phyloP scores from a whole-genome alignment of 2,113 vertebrate genomes.

The Propithecus coquereli region DNA sequence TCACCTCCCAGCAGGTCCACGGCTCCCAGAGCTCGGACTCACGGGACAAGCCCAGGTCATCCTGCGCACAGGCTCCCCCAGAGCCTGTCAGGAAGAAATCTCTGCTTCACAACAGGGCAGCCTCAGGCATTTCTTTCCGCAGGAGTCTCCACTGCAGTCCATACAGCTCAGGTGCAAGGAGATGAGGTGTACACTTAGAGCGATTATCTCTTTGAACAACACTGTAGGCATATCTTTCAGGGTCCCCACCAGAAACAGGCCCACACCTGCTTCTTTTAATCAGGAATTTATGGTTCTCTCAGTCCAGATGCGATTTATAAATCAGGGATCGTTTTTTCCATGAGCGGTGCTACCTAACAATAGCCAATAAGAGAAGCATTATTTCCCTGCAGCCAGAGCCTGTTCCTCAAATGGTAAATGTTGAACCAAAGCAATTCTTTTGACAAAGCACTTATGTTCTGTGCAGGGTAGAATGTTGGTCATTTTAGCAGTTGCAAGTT shows the following conservation, averaged over 20 bases:
- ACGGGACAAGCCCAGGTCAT: neutral
- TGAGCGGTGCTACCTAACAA: neutral
- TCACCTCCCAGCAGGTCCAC: too few species aligned
- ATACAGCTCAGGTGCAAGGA: neutral
- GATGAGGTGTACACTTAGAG: neutral
- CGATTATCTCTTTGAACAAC: neutral
- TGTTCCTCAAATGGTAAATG: neutral
- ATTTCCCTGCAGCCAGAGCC: neutral
- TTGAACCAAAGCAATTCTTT: neutral
- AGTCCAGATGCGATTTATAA: neutral
- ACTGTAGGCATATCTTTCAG: neutral
- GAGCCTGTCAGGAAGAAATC: neutral
- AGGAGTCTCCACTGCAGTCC: neutral
- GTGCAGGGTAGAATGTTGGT: neutral
- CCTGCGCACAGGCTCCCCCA: neutral
- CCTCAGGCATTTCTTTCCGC: neutral
- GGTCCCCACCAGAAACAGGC: neutral
- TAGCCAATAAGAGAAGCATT: neutral
- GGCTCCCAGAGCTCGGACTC: neutral
- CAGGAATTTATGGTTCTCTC: neutral
- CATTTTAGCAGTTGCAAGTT: neutral
- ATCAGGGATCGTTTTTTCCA: neutral
- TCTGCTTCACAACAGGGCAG: neutral
- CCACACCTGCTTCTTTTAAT: neutral
- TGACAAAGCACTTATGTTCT: neutral